Evolutionary conservation across 2,888 invertebrate genomes (phyloP).

Genomic region (Conops quadrifasciatus): DNA sequence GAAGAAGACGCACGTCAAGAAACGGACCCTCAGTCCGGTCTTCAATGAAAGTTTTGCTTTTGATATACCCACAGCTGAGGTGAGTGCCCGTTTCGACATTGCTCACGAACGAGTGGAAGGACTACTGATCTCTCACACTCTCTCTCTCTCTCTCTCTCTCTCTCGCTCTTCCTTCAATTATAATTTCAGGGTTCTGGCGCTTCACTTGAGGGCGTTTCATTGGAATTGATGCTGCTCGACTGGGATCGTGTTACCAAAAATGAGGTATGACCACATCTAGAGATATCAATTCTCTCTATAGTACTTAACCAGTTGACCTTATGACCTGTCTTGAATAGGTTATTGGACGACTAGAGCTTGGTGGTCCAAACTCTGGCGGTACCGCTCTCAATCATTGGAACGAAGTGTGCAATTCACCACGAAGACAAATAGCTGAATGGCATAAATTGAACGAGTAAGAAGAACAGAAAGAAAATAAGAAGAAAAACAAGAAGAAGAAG

Average conservation of each 20-base stretch:
- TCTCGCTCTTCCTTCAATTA: neutral
- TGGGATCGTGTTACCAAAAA: slow-evolving; percentile 99
- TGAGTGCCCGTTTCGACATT: slow-evolving; percentile 43
- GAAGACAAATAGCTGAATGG: slow-evolving; percentile 99
- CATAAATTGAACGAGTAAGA: slow-evolving; percentile 92
- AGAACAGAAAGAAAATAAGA: neutral
- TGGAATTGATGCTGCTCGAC: slow-evolving; percentile 73
- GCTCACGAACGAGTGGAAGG: too few relatives aligned
- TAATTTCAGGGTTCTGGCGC: slow-evolving; percentile 62
- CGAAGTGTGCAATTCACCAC: slow-evolving; percentile 95
- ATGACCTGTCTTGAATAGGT: slow-evolving; percentile 71
- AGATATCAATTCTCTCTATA: too few relatives aligned
- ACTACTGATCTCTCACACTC: too few relatives aligned
- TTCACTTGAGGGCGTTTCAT: slow-evolving; percentile 63
- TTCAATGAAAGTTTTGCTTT: slow-evolving; percentile 99
- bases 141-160: neutral
- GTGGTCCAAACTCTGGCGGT: slow-evolving; percentile 80
- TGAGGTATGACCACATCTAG: slow-evolving; percentile 71
- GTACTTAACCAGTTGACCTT: slow-evolving; percentile 51
- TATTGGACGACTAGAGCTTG: slow-evolving; percentile 93
- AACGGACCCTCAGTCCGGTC: slow-evolving; percentile 95
- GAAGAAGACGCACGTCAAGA: slow-evolving; percentile 99
- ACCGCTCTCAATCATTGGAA: slow-evolving; percentile 95
- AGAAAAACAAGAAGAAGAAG: neutral
- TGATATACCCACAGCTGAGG: slow-evolving; percentile 85